Evolutionary conservation across 2,888 invertebrate genomes (phyloP).

Genomic region (Strigamia crassipes): DNA sequence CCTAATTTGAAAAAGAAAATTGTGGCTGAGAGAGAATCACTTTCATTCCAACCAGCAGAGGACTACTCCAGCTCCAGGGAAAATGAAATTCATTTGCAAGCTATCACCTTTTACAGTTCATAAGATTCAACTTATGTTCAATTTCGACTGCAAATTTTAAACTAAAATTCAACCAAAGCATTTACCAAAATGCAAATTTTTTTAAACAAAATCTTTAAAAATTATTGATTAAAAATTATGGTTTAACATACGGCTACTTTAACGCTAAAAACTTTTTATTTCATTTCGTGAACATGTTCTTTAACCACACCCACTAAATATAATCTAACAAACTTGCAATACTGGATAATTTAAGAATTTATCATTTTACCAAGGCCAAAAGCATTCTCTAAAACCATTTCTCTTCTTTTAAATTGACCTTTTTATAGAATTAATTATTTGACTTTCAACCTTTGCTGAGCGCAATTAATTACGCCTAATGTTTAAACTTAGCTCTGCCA

Average conservation of each 20-base stretch:
- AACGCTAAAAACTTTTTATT: not conserved
- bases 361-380: not conserved
- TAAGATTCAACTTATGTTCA: slow-evolving; percentile 7
- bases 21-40: slow-evolving; percentile 15
- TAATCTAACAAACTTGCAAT: not conserved
- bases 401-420: not conserved
- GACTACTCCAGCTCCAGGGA: slow-evolving; percentile 20
- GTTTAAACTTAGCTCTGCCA: not conserved
- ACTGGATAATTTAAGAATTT: not conserved
- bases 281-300: not conserved
- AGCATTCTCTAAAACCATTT: not conserved
- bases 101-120: slow-evolving; percentile 36
- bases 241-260: not conserved
- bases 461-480: slow-evolving; percentile 25
- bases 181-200: not conserved
- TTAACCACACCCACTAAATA: not conserved
- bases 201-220: not conserved
- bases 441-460: not conserved
- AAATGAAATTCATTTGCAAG: slow-evolving; percentile 17
- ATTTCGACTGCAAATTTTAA: not conserved
- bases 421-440: not conserved
- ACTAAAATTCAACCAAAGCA: not conserved
- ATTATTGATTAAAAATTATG: not conserved
- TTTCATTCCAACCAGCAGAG: not conserved
- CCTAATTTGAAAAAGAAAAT: slow-evolving; percentile 22